These are phyloP conservation scores for Channallabes apus DNA, from an alignment of 2,797 vertebrate species.

Conservation along the genomic window DNA sequence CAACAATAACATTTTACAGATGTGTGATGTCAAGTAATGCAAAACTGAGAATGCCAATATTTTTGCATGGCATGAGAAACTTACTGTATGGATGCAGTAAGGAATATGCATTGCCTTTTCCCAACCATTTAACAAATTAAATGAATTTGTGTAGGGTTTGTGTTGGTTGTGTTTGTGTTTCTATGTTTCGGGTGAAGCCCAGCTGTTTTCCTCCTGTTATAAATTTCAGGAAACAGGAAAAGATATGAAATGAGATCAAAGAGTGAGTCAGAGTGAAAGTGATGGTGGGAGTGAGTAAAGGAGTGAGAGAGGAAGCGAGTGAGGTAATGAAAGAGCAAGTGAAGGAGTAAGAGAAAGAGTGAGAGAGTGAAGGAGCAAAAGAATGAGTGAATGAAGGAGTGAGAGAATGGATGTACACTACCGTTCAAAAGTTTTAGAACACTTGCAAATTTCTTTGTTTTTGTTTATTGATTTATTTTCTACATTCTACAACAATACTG, in stretches of 20 bases:
- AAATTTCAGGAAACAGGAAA: constrained; percentile 55
- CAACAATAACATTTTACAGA: neutral
- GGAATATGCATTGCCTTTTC: neutral
- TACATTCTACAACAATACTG: no score
- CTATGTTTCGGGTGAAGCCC: constrained; percentile 28
- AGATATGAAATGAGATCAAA: constrained; percentile 13
- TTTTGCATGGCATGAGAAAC: neutral
- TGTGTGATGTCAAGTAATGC: neutral
- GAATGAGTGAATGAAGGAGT: neutral
- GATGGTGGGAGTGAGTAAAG: neutral
- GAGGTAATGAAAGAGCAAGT: no score
- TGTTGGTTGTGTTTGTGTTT: constrained; percentile 18
- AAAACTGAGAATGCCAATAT: neutral
- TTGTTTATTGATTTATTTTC: no score
- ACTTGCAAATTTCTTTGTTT: no score
- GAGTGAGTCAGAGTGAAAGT: neutral
- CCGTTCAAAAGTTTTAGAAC: no score
- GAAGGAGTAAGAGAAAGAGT: neutral
- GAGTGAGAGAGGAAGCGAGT: no score
- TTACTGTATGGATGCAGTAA: neutral
- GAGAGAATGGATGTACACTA: neutral
- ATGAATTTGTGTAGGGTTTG: neutral
- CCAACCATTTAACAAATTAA: neutral
- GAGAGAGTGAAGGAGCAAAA: neutral
- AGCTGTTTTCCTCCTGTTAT: constrained; percentile 57